Evolutionary conservation across 2,888 invertebrate genomes (phyloP).

Genomic region (Oligia latruncula): DNA sequence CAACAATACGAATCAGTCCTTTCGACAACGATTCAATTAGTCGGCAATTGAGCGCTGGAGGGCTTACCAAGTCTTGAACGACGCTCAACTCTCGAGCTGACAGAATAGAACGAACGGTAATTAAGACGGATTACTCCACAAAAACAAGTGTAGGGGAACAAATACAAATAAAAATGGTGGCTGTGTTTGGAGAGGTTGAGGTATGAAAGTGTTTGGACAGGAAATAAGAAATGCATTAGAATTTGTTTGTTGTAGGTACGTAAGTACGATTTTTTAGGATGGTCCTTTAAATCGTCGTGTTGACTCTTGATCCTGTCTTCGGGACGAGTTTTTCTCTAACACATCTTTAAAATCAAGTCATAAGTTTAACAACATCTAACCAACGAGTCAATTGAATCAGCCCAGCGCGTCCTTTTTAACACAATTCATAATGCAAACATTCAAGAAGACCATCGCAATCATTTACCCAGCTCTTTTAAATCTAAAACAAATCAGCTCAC

Average conservation of each 20-base stretch:
- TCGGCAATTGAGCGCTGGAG: slow-evolving; percentile 68
- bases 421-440: background rate
- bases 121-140: slow-evolving; percentile 77
- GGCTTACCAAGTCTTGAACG: slow-evolving; percentile 56
- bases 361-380: background rate
- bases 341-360: background rate
- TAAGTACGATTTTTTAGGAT: slow-evolving; percentile 7
- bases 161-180: slow-evolving; percentile 64
- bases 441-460: background rate
- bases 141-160: slow-evolving; percentile 68
- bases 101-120: slow-evolving; percentile 74
- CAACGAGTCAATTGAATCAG: background rate
- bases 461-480: slow-evolving; percentile 1
- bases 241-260: slow-evolving; percentile 29
- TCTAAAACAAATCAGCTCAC: slow-evolving; percentile 44
- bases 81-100: slow-evolving; percentile 71
- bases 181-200: slow-evolving; percentile 47
- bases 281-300: background rate
- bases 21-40: slow-evolving; percentile 78
- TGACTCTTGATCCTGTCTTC: background rate
- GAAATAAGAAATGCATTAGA: slow-evolving; percentile 56
- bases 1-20: slow-evolving; percentile 64
- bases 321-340: too few species aligned
- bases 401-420: background rate
- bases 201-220: slow-evolving; percentile 44